Percentiles rank a stretch among this genome's conserved stretches.
Evolutionary conservation across 1,140 invertebrate species (phyloP).

Genomic region (Cardiocondyla obscurior): DNA sequence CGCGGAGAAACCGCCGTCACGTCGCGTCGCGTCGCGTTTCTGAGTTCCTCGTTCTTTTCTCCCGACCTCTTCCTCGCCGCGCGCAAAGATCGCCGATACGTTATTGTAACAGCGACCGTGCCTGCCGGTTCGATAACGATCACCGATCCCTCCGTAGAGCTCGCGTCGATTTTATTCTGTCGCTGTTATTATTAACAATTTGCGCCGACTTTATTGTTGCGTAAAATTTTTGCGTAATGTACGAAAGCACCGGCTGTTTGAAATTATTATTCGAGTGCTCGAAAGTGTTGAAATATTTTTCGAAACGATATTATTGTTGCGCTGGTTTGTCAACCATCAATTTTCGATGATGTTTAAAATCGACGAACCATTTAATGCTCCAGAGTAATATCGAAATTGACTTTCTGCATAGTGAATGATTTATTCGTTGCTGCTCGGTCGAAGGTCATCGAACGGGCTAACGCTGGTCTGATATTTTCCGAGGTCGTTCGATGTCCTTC

Average conservation of each 20-base stretch:
- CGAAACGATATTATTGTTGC: too few species aligned
- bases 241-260: not conserved
- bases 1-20: constrained; percentile 55
- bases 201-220: not conserved
- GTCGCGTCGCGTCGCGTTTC: constrained; percentile 33
- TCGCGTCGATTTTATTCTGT: not conserved
- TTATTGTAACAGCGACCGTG: not conserved
- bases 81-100: constrained; percentile 25
- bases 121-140: constrained; percentile 1
- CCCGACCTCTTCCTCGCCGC: not conserved
- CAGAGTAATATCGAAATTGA: not conserved
- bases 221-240: not conserved
- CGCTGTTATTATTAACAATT: not conserved
- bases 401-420: not conserved
- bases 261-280: not conserved
- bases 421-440: not conserved
- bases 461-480: constrained; percentile 27
- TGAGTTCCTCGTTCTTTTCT: not conserved
- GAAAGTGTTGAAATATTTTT: not conserved
- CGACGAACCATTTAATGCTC: not conserved
- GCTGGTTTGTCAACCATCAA: not conserved
- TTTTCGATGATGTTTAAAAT: not conserved
- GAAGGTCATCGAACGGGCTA: constrained; percentile 42
- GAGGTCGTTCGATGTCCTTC: constrained; percentile 45
- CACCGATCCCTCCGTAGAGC: not conserved